These are phyloP conservation scores for Alethe castanea DNA, from an alignment of 2,113 vertebrate species.

Conservation along the genomic window DNA sequence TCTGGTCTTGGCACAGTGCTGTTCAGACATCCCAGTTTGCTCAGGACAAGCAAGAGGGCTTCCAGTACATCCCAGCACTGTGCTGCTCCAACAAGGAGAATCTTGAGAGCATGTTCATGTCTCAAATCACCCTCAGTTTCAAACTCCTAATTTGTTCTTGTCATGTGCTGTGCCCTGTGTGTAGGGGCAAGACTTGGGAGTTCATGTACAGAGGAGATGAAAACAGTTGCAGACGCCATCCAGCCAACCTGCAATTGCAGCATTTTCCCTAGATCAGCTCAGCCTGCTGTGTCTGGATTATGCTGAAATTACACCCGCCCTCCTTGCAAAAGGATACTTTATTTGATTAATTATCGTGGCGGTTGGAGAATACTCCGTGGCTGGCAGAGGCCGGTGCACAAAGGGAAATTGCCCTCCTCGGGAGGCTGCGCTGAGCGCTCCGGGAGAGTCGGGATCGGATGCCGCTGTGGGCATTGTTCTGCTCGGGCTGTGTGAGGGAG, in stretches of 20 bases:
- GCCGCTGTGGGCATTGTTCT: background rate
- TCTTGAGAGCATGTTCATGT: background rate
- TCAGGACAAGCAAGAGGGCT: background rate
- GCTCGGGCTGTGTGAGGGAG: background rate
- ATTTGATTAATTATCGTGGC: slow-evolving; percentile 39
- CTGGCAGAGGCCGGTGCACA: background rate
- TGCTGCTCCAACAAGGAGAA: background rate
- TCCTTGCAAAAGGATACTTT: slow-evolving; percentile 27
- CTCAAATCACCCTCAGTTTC: background rate
- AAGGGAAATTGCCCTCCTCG: background rate
- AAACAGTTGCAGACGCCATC: background rate
- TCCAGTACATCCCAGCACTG: background rate
- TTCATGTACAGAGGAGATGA: background rate
- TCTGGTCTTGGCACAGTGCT: background rate
- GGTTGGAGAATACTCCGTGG: background rate
- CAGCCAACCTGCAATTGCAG: background rate
- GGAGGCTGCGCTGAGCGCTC: background rate
- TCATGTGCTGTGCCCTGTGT: background rate
- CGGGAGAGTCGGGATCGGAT: background rate
- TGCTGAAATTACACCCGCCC: slow-evolving; percentile 49
- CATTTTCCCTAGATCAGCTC: background rate
- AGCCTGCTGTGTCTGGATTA: background rate
- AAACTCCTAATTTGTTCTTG: background rate
- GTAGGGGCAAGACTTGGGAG: background rate
- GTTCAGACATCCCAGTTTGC: background rate